phyloP scores from a whole-genome alignment of 2,113 vertebrate species.

The Peromyscus leucopus region DNA sequence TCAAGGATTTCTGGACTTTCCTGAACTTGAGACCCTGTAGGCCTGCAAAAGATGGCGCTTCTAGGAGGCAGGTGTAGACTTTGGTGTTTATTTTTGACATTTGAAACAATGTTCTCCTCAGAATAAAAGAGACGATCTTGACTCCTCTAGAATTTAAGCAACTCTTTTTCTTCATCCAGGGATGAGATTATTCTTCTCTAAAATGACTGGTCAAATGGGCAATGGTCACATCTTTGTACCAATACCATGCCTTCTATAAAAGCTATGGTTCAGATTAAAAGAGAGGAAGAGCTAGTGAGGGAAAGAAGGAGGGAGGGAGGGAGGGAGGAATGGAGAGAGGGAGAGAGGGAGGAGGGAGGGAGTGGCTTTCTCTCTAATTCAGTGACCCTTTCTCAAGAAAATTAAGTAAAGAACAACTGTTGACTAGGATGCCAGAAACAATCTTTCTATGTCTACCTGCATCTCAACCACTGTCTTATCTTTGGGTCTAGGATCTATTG shows the following conservation, averaged over 20 bases:
- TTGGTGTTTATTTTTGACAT: neutral
- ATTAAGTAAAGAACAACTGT: neutral
- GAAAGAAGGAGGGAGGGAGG: neutral
- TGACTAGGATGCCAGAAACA: neutral
- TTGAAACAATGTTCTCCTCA: neutral
- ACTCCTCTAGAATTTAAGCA: neutral
- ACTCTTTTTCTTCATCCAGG: neutral
- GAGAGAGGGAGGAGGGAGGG: neutral
- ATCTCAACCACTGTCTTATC: neutral
- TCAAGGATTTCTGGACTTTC: neutral
- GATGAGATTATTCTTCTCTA: neutral
- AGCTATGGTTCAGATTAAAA: neutral
- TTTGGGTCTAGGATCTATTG: neutral
- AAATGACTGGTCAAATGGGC: neutral
- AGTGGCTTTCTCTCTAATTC: neutral
- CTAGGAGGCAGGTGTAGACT: neutral
- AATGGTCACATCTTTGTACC: neutral
- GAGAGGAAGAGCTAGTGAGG: accelerated
- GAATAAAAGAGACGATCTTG: neutral
- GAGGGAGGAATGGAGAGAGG: too few relatives aligned
- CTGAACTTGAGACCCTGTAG: neutral
- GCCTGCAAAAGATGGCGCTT: accelerated
- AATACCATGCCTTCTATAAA: neutral
- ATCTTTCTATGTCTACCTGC: neutral
- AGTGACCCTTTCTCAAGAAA: neutral